These are phyloP conservation scores for Drosophila nr. perissopoda DNA, from an alignment of 2,888 invertebrate genomes.

Conservation along the genomic window DNA sequence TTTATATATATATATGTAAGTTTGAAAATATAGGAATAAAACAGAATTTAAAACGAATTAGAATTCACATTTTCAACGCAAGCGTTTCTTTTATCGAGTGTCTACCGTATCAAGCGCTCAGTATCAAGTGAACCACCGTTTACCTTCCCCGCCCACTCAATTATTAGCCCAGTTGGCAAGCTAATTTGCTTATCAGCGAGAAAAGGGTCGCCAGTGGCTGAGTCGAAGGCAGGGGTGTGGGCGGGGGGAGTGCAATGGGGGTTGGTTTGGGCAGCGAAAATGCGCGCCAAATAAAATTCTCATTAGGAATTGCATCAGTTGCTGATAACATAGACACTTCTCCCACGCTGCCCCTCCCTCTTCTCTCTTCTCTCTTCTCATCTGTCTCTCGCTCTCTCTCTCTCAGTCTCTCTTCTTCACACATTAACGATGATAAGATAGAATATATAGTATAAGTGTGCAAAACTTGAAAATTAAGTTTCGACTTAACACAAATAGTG, in stretches of 20 bases:
- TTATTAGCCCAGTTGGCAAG: constrained; percentile 73
- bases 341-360: background rate
- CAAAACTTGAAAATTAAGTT: constrained; percentile 48
- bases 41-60: background rate
- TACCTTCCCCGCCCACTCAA: constrained; percentile 29
- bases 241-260: background rate
- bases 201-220: constrained; percentile 11
- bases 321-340: constrained; percentile 53
- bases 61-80: background rate
- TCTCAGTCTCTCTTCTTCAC: background rate
- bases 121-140: constrained; percentile 24
- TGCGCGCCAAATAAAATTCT: constrained; percentile 75
- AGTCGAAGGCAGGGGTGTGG: background rate
- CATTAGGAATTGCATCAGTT: constrained; percentile 52
- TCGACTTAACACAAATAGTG: constrained; percentile 22
- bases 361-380: background rate
- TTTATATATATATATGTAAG: background rate
- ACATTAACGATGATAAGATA: constrained; percentile 47
- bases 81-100: background rate
- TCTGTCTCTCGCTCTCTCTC: background rate
- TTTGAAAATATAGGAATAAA: background rate
- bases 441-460: constrained; percentile 8
- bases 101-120: background rate
- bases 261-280: constrained; percentile 32
- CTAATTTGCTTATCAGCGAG: constrained; percentile 76